A percentile compares a stretch with the other conserved stretches of the same genome.
These are phyloP conservation scores for Tapera naevia DNA, from an alignment of 2,797 vertebrate species.

Conservation along the genomic window DNA sequence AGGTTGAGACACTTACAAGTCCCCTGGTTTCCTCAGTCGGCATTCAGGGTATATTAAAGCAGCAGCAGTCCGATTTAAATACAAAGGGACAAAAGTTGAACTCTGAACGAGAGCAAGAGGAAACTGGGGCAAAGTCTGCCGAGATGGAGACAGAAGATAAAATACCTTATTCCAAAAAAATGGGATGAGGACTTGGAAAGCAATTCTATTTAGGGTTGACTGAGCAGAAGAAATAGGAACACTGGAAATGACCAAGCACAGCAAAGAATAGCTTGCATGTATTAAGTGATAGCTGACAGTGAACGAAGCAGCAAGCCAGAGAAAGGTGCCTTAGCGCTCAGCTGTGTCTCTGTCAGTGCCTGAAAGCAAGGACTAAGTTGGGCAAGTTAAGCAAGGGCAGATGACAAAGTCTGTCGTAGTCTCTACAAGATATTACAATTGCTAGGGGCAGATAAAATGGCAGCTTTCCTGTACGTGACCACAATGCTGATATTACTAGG, in stretches of 20 bases:
- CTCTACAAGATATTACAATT: conserved; percentile 28
- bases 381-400: neutral
- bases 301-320: neutral
- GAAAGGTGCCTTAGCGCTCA: neutral
- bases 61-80: neutral
- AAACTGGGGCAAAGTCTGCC: neutral
- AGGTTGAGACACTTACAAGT: neutral
- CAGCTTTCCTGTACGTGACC: conserved; percentile 13
- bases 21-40: neutral
- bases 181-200: neutral
- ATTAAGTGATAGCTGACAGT: neutral
- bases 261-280: neutral
- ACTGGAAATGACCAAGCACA: neutral
- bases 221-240: neutral
- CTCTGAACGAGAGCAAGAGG: neutral
- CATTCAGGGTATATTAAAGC: neutral
- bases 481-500: conserved; percentile 22
- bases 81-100: neutral
- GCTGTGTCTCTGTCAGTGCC: neutral
- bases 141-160: neutral
- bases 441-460: conserved; percentile 44
- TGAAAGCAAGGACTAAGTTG: neutral
- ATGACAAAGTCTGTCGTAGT: neutral
- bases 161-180: neutral
- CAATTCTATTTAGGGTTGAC: neutral